Percentiles rank a stretch among this genome's conserved stretches.
These are phyloP conservation scores for Astyanax mexicanus DNA, from an alignment of 2,797 vertebrate genomes.

Conservation along the genomic window DNA sequence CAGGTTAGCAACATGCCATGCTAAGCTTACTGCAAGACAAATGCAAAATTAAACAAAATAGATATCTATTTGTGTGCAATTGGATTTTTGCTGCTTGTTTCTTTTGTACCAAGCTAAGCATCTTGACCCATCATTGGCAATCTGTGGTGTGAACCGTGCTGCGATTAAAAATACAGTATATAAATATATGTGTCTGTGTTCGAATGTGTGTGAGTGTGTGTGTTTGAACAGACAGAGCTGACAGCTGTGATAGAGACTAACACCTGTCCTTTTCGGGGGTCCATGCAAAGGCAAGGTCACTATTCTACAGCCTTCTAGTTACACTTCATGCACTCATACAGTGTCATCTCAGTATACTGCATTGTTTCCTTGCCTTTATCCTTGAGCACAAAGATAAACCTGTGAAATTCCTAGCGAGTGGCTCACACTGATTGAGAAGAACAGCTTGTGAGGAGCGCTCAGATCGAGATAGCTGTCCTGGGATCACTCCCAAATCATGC, in stretches of 20 bases:
- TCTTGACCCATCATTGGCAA: too few species aligned
- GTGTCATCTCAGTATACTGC: constrained; percentile 26
- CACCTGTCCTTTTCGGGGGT: constrained; percentile 21
- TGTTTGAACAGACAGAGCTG: background rate
- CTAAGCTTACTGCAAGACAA: too few species aligned
- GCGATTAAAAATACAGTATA: too few species aligned
- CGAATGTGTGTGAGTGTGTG: background rate
- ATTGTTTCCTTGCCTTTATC: constrained; percentile 58
- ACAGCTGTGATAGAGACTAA: constrained; percentile 7
- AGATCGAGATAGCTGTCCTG: constrained; percentile 30
- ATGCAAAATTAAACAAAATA: too few species aligned
- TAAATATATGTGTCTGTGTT: background rate
- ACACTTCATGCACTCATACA: constrained; percentile 31
- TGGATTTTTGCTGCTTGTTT: too few species aligned
- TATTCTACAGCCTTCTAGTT: constrained; percentile 17
- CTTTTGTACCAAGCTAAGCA: too few species aligned
- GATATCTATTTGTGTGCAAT: too few species aligned
- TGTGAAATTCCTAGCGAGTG: constrained; percentile 57
- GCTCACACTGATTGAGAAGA: constrained; percentile 59
- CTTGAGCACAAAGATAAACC: constrained; percentile 61
- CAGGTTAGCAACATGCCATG: too few species aligned
- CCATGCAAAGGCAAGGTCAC: constrained; percentile 30
- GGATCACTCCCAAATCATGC: constrained; percentile 14
- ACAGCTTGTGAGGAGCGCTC: constrained; percentile 41
- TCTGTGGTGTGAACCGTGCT: too few species aligned